Conservation (phyloP, 2,797 vertebrate genomes). For the Percopsis omiscomaycus region DNA sequence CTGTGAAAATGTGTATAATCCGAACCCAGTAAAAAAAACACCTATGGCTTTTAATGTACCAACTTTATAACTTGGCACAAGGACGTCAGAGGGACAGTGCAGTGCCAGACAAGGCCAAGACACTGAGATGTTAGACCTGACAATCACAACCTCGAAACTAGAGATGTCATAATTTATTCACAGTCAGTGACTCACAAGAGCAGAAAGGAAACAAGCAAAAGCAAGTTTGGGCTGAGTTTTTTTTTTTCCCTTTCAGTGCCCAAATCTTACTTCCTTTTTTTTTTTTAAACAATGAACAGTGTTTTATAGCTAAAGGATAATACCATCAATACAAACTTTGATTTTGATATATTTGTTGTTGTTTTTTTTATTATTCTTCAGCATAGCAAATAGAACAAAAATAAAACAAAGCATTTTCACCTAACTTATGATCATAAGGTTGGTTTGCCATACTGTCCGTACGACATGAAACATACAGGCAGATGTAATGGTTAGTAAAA, state of each 20-base stretch:
- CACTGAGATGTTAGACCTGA: slow-evolving; percentile 37
- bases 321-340: slow-evolving; percentile 32
- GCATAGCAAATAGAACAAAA: slow-evolving; percentile 72
- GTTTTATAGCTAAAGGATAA: not conserved
- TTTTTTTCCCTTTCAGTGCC: slow-evolving; percentile 31
- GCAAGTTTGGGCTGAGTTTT: slow-evolving; percentile 30
- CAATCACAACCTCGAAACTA: slow-evolving; percentile 63
- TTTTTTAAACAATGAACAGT: not conserved
- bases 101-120: slow-evolving; percentile 1
- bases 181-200: slow-evolving; percentile 56
- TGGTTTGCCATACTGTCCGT: slow-evolving; percentile 33
- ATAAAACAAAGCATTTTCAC: slow-evolving; percentile 57
- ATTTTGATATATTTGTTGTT: slow-evolving; percentile 76
- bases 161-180: slow-evolving; percentile 75
- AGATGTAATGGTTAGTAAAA: slow-evolving; percentile 27
- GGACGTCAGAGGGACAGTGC: slow-evolving; percentile 19
- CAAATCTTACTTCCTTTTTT: slow-evolving; percentile 58
- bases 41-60: not conserved
- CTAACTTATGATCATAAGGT: slow-evolving; percentile 53
- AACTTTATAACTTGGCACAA: not conserved
- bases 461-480: slow-evolving; percentile 43
- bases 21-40: not conserved
- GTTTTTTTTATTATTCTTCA: slow-evolving; percentile 67
- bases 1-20: no score
- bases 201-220: slow-evolving; percentile 54